Evolutionary conservation across 2,888 invertebrate genomes (phyloP).

Genomic region (Aphelenchoides bicaudatus): DNA sequence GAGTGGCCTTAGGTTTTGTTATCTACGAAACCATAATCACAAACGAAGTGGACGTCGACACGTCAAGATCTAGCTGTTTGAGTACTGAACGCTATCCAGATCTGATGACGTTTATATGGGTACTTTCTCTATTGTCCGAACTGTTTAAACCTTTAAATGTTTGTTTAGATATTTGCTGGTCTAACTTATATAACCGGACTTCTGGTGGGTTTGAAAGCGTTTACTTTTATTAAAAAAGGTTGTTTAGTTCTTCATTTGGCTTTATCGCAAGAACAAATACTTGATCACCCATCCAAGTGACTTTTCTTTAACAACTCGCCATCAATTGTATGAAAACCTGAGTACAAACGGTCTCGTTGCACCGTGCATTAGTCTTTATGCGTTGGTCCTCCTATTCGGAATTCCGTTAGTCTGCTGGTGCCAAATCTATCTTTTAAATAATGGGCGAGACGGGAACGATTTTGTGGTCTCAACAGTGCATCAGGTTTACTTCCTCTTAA

Average conservation of each 20-base stretch:
- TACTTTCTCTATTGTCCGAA: too few species aligned
- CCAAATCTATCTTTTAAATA: slow-evolving; percentile 1
- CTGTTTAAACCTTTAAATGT: too few species aligned
- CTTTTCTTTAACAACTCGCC: background rate
- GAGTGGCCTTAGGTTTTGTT: background rate
- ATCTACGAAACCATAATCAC: slow-evolving; percentile 1
- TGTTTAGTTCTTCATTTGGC: slow-evolving; percentile 9
- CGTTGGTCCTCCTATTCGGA: slow-evolving; percentile 3
- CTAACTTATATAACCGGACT: too few species aligned
- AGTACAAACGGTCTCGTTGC: background rate
- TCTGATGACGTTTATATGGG: slow-evolving; percentile 3
- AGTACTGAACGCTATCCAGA: slow-evolving; percentile 2
- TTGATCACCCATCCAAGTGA: background rate
- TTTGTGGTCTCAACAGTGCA: slow-evolving; percentile 5
- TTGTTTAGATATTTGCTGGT: too few species aligned
- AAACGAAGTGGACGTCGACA: background rate
- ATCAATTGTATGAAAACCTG: background rate
- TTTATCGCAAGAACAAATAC: slow-evolving; percentile 1
- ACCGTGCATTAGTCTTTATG: too few species aligned
- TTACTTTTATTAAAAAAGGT: background rate
- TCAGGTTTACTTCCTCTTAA: background rate
- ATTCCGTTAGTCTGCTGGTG: background rate
- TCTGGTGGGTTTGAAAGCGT: too few species aligned
- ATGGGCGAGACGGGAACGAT: background rate
- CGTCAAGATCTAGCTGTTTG: background rate